Base-by-base conservation (phyloP, 2,888 invertebrate species). In the Phyto melanocephala region DNA sequence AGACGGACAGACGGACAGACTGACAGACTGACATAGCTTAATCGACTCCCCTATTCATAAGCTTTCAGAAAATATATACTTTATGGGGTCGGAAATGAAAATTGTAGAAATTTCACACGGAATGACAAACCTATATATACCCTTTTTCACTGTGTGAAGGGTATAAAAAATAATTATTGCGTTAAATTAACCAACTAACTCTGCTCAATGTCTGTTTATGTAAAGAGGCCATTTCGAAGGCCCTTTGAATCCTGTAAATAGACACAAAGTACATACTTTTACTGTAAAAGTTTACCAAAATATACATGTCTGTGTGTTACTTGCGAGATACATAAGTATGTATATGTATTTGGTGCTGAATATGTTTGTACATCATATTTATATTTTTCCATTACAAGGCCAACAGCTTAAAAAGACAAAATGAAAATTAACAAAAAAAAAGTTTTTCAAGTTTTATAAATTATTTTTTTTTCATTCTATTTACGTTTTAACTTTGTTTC, bases 371-470 rank as follows among this genome's bases (percentile, higher is more conserved):
- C 15, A 40, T 45, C 35, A 28, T n/a, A 37, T 60, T 42, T 50
- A 11, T 22, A 7, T n/a, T 76, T 67, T 67, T 50, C 37, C 68
- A 68, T 35, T 50, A 76, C 67, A 67, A 50, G 67, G 67, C 67
- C 76, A 47, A 58, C 35, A 35, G 35, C 8, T 35, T 58, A 17
- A 37, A 20, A 0, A 35, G 17, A 54, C 17, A 20, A 60, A 60
- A 7, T 13, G 11, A 37, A 37, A n/a, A n/a, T n/a, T 7, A 76
- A 60, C 47, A 47, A 47, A 65, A 33, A 65, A 70, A 54, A 77
- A 60, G 37, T 77, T 77, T 62, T 20, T 67, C 11, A 15, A 68
- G 67, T 68, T 76, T 54, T 60, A 70, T 77, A 70, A 77, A 77
- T 77, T 70, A 77, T 77, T 58, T 22, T 54, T 20, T 22, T 15